phyloP scores from a whole-genome alignment of 2,113 vertebrate species.

The Otis tarda region DNA sequence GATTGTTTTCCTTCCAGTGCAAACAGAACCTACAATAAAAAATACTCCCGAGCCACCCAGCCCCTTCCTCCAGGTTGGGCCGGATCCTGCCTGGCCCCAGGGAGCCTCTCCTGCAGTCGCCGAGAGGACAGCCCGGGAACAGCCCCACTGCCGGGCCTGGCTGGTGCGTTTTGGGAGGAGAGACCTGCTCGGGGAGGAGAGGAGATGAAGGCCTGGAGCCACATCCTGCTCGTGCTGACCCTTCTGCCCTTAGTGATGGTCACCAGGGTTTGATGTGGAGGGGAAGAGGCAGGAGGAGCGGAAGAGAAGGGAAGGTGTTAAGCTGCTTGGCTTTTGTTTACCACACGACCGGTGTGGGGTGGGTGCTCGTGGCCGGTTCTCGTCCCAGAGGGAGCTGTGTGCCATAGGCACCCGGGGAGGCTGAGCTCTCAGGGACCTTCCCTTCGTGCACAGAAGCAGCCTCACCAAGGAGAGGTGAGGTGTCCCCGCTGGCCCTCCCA shows the following conservation, averaged over 20 bases:
- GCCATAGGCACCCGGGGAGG: too few relatives aligned
- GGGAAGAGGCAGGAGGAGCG: too few relatives aligned
- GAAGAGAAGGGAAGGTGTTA: too few relatives aligned
- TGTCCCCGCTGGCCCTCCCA: fast-evolving
- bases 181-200: background rate
- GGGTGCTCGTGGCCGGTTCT: too few relatives aligned
- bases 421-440: background rate
- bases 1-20: conserved; percentile 39
- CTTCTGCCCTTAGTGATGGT: too few relatives aligned
- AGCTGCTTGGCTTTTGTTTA: too few relatives aligned
- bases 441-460: background rate
- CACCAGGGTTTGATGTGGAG: too few relatives aligned
- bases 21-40: background rate
- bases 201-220: too few relatives aligned
- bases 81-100: background rate
- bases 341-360: too few relatives aligned
- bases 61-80: background rate
- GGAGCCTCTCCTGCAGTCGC: background rate
- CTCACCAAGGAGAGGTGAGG: background rate
- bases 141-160: background rate
- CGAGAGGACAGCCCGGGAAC: too few relatives aligned
- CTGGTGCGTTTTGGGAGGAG: background rate
- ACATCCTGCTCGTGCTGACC: too few relatives aligned
- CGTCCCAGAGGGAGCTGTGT: too few relatives aligned
- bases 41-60: background rate